Evolutionary conservation across 2,113 vertebrate genomes (phyloP), one percentile per base, ranked within the genome.

Genomic region (Pedetes capensis): DNA sequence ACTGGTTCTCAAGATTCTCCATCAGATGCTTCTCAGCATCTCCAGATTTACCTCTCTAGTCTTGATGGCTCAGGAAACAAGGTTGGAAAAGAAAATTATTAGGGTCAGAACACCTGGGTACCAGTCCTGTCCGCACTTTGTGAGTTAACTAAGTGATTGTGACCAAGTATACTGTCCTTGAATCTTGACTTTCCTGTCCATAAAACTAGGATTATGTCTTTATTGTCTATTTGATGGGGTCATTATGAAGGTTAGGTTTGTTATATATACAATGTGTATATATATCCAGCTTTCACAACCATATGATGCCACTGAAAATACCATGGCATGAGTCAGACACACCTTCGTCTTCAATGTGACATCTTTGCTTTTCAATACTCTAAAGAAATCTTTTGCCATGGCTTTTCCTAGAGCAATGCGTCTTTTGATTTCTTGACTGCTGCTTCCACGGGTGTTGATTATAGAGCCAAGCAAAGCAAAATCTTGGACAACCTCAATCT

Each of bases 11-110:
- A 44, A 72, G 42, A n/a, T 61, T 84, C 5, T 78, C 81, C 34
- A 14, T 42, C 51, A 82, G 39, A 71, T 74, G 18, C 4, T 79
- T 4, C 14, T 69, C 37, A 23, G 23, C 55, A 9, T 91, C n/a
- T 68, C 37, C 22, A 84, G 23, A 29, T 55, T 76, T 27, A 63
- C 1, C 49, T 85, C 32, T 71, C 17, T 76, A 34, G 59, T 57
- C 63, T 86, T 37, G 49, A 69, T 63, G 88, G 66, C 39, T 88
- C 39, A 88, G 78, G 44, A 90, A 74, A 49, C 49, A 78, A 92
- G 23, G 29, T 0, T 61, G 71, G 59, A 89, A 84, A 47, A 68
- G 63, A 88, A 87, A 64, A 69, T 51, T 3, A 1, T 42, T 37
- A 42, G 68, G 44, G 29, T 72, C 91, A 59, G 42, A 79, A 53